These are phyloP conservation scores for Ophthalmolycus amberensis DNA, from an alignment of 2,113 vertebrate genomes.

Conservation along the genomic window DNA sequence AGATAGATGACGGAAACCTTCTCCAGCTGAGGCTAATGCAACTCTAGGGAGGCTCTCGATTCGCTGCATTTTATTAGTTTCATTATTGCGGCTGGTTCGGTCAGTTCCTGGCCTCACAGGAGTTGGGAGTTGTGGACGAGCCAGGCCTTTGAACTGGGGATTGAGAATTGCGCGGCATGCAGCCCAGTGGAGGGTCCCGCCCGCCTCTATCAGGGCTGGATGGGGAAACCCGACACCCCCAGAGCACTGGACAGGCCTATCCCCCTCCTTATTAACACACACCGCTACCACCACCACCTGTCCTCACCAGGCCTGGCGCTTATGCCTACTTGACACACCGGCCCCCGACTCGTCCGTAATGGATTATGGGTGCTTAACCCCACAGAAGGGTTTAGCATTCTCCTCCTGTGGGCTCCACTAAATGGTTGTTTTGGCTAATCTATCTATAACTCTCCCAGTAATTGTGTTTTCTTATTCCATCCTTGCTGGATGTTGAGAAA, in stretches of 20 bases:
- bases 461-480: constrained; percentile 75
- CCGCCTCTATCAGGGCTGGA: constrained; percentile 39
- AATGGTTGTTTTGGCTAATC: constrained; percentile 33
- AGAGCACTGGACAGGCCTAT: constrained; percentile 23
- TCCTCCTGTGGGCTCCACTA: constrained; percentile 4
- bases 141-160: constrained; percentile 34
- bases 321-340: constrained; percentile 67
- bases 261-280: constrained; percentile 4
- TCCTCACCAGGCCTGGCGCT: constrained; percentile 38
- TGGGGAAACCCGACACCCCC: constrained; percentile 63
- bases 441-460: constrained; percentile 63
- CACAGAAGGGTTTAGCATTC: constrained; percentile 26
- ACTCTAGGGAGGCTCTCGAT: not conserved
- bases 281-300: constrained; percentile 48
- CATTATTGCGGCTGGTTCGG: not conserved
- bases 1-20: not conserved
- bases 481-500: constrained; percentile 74
- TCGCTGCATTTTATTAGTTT: constrained; percentile 8
- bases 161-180: constrained; percentile 74
- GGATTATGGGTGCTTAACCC: constrained; percentile 65
- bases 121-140: constrained; percentile 19
- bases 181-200: constrained; percentile 48
- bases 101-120: not conserved
- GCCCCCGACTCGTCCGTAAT: constrained; percentile 50
- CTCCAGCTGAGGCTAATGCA: not conserved